These are phyloP conservation scores for Dusona sp. DNA, from an alignment of 2,888 invertebrate genomes.

Conservation along the genomic window DNA sequence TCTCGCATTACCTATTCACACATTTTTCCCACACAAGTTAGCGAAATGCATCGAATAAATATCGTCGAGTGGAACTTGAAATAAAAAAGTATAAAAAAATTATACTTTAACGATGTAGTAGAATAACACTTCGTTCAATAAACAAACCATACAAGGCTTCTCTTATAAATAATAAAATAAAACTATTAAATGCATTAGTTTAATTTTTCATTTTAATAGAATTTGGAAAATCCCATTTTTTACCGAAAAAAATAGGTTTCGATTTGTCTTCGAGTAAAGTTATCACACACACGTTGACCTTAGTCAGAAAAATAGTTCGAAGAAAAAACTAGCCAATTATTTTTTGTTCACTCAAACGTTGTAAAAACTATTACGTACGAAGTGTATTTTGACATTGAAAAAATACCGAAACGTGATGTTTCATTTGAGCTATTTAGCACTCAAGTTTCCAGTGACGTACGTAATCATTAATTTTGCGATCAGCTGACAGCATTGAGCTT, in stretches of 20 bases:
- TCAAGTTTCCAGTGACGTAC: conserved; percentile 30
- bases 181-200: not conserved
- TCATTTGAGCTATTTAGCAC: conserved; percentile 1
- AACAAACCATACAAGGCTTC: not conserved
- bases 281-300: not conserved
- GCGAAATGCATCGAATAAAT: not conserved
- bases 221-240: not conserved
- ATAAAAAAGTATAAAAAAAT: not conserved
- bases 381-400: not conserved
- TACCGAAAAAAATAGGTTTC: not conserved
- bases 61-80: not conserved
- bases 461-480: conserved; percentile 45
- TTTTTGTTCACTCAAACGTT: not conserved
- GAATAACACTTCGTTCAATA: not conserved
- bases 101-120: not conserved
- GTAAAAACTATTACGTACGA: not conserved
- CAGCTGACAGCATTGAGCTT: conserved; percentile 3
- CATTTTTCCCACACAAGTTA: not conserved
- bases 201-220: not conserved
- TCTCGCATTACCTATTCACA: not conserved
- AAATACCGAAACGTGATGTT: conserved; percentile 9
- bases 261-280: not conserved
- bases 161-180: not conserved
- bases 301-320: not conserved
- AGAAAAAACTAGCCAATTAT: not conserved